phyloP scores from a whole-genome alignment of 2,113 vertebrate species.

The Formicarius rufipectus region DNA sequence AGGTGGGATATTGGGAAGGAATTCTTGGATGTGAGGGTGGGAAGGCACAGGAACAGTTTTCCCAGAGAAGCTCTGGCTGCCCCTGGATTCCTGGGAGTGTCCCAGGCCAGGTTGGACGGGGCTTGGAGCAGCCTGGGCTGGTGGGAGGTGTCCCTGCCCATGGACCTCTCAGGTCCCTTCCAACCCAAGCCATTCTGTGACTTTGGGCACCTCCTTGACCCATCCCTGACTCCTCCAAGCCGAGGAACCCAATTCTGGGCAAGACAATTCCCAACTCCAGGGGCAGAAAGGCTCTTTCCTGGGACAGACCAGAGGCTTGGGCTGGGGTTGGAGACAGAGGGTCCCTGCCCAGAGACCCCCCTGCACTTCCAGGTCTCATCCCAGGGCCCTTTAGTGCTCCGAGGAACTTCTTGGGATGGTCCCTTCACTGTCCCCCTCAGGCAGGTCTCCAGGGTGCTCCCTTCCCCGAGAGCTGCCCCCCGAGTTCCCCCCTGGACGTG shows the following conservation, averaged over 20 bases:
- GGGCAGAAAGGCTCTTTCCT: neutral
- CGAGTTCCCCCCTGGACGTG: no score
- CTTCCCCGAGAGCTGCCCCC: no score
- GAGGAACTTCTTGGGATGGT: no score
- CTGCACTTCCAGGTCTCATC: constrained; percentile 10
- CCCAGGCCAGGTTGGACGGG: neutral
- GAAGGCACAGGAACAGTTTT: neutral
- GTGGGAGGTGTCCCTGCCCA: neutral
- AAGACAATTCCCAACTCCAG: fast-evolving
- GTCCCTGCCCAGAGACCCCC: fast-evolving
- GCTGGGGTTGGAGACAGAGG: neutral
- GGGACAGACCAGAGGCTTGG: no score
- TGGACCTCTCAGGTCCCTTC: neutral
- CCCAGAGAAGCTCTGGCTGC: neutral
- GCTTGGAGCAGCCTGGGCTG: neutral
- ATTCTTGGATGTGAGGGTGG: neutral
- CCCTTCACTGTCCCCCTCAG: no score
- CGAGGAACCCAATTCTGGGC: neutral
- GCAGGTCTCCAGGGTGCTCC: no score
- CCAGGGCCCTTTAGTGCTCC: neutral
- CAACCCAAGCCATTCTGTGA: neutral
- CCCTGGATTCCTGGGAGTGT: neutral
- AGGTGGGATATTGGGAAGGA: neutral
- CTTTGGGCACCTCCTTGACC: neutral
- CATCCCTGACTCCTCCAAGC: neutral